Percentiles rank a stretch among this genome's conserved stretches.
Conservation (phyloP, 2,113 vertebrate species). For the Crocuta crocuta region DNA sequence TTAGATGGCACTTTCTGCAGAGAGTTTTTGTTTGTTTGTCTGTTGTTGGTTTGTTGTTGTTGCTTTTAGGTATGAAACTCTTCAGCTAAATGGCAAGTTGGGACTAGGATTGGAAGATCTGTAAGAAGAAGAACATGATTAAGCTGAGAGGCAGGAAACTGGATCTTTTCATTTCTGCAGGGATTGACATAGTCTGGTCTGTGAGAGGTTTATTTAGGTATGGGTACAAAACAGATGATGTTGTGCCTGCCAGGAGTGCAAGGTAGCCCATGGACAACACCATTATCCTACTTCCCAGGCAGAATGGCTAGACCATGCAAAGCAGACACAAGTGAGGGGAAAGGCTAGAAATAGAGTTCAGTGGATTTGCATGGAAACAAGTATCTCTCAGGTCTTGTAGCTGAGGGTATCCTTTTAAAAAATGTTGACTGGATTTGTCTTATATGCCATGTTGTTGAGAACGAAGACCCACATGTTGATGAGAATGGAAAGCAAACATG, state of each 20-base stretch:
- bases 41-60: background rate
- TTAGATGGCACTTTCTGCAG: background rate
- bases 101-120: background rate
- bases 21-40: no score
- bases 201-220: background rate
- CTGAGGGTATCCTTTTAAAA: background rate
- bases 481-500: background rate
- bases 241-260: background rate
- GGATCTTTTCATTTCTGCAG: background rate
- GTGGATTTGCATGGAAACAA: background rate
- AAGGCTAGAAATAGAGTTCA: background rate
- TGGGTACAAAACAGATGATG: background rate
- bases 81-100: background rate
- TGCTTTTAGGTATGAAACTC: background rate
- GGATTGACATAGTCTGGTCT: no score
- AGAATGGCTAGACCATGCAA: rapidly evolving
- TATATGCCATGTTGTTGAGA: background rate
- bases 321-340: background rate
- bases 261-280: background rate
- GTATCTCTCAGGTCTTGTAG: background rate
- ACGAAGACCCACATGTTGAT: background rate
- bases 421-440: background rate
- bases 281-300: background rate
- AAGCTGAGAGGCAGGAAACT: background rate
- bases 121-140: background rate